These are phyloP conservation scores for Gallinago undulata DNA, from an alignment of 2,113 vertebrate species.

Conservation along the genomic window DNA sequence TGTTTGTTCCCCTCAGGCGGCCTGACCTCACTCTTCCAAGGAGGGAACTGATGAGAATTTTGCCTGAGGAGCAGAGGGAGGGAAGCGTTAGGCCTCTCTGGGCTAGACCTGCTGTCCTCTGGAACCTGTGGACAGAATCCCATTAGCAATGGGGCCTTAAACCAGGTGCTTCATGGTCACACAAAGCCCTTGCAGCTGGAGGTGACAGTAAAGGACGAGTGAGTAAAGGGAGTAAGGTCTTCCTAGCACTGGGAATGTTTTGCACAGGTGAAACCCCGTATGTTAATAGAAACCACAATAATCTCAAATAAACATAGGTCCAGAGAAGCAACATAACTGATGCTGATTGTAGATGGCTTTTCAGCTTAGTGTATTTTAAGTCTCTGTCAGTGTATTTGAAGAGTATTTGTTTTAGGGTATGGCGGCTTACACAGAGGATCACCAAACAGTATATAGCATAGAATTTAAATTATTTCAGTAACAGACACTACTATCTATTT, in stretches of 20 bases:
- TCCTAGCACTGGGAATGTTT: not conserved
- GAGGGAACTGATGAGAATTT: not conserved
- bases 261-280: not conserved
- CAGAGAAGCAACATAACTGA: slow-evolving; percentile 50
- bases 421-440: slow-evolving; percentile 73
- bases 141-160: not conserved
- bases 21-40: not conserved
- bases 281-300: not conserved
- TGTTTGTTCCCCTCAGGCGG: not conserved
- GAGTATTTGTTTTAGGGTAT: slow-evolving; percentile 67
- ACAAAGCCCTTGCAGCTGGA: not conserved
- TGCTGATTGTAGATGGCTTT: slow-evolving; percentile 79
- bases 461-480: slow-evolving; percentile 80
- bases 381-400: slow-evolving; percentile 71
- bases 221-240: not conserved
- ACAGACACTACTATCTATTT: slow-evolving; percentile 80
- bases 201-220: rapidly evolving
- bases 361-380: slow-evolving; percentile 66
- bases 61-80: not conserved
- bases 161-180: not conserved
- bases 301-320: not conserved
- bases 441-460: slow-evolving; percentile 75
- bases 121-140: not conserved
- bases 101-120: not conserved
- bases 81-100: not conserved